A percentile compares a stretch with the other conserved stretches of the same genome.
phyloP scores from a whole-genome alignment of 2,797 vertebrate species.

The Lacerta agilis region DNA sequence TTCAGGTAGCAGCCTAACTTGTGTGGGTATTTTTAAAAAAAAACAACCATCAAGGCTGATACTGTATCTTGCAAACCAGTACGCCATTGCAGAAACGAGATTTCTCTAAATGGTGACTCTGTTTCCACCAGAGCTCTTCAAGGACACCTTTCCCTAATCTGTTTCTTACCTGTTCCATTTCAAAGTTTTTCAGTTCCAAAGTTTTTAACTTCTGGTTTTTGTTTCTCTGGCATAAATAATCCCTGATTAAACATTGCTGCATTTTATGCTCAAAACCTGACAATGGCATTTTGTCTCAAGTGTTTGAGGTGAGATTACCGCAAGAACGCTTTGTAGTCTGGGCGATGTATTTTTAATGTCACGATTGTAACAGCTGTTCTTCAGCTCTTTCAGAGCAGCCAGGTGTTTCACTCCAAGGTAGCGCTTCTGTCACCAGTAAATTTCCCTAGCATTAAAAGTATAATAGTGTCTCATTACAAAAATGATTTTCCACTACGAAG shows the following conservation, averaged over 20 bases:
- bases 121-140: not conserved
- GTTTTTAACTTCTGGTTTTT: not conserved
- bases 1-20: slow-evolving; percentile 22
- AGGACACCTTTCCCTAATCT: not conserved
- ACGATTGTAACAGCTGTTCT: not conserved
- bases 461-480: not conserved
- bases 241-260: not conserved
- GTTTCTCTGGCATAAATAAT: not conserved
- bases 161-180: rapidly evolving
- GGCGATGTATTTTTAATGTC: not conserved
- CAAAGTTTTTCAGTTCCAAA: not conserved
- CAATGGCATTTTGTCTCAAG: not conserved
- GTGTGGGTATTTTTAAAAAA: not conserved
- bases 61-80: slow-evolving; percentile 17
- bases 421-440: not conserved
- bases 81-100: not conserved
- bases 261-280: not conserved
- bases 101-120: slow-evolving; percentile 29
- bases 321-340: not conserved
- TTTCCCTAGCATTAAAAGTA: not conserved
- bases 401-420: not conserved
- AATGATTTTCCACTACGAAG: not conserved
- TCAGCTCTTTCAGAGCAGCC: not conserved
- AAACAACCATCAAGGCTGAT: not conserved
- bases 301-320: not conserved